Evolutionary conservation across 92 coral and sea anemone species (phyloP), one percentile per base, ranked within the genome.

Genomic region (Paragorgia papillata): DNA sequence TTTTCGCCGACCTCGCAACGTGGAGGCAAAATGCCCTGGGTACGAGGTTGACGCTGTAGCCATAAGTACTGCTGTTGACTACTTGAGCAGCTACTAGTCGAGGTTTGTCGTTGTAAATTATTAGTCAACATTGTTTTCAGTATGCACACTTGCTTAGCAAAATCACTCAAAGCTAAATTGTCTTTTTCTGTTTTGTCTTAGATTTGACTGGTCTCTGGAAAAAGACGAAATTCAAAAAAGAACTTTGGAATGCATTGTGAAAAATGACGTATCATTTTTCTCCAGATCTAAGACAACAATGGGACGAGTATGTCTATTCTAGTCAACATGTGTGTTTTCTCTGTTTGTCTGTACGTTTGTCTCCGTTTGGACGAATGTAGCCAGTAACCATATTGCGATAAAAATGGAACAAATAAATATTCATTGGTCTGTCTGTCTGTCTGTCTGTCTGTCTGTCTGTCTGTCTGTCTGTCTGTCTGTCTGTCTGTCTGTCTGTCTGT

Each of bases 221-320:
- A 88, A 91, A 57, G 91, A 86, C 73, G 80, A 95, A 39, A 64
- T 95, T 67, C 89, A 87, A 66, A 91, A 83, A 1, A 89, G 86
- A 20, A 91, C 92, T 2, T 50, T 95, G 43, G 97, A 95, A 68
- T 84, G 91, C 31, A 91, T 96, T 66, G 92, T 95, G 31, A 95
- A 95, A 86, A 95, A 95, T 82, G 94, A 95, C 57, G 98, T 94
- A 30, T 89, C 94, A 13, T 94, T 94, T 89, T 94, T 94, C 86
- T 94, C 98, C 35, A 94, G 88, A 77, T 88, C 94, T 79, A 94
- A 85, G 69, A 94, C 98, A n/a, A 88, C 96, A 58, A 88, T 94
- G 97, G 98, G 98, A 56, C 91, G 89, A 89, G 98, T 94, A 83
- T 54, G 57, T 40, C 28, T 12, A n/a, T n/a, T 7, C 26, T 0